Evolutionary conservation across 2,888 invertebrate species (phyloP), one percentile per base, ranked within the genome.

Genomic region (Melinaea marsaeus): DNA sequence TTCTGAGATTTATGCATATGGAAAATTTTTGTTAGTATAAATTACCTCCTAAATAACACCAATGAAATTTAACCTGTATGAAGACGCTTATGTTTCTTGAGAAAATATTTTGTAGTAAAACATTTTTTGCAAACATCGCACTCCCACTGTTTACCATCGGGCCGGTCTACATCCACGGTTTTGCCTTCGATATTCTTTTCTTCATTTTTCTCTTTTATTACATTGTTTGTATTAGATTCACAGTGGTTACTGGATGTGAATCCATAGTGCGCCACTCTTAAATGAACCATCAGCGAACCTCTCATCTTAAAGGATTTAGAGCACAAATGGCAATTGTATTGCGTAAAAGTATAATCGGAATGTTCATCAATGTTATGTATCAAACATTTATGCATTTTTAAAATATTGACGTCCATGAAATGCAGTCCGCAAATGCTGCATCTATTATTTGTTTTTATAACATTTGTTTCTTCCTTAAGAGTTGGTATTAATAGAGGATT

Each of bases 61-160:
- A 86, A 86, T 80, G 51, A 80, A 71, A 80, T 83, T 83, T 89
- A 87, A 95, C 95, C 95, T 84, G 95, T 95, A 83, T 97, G 97
- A 66, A 97, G 91, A 71, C 96, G 92, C 85, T 96, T 96, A 81
- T 97, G 97, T 84, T 97, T 97, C 85, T 96, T 96, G 71, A 97
- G 86, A 79, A 97, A 97, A 88, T 97, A 96, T 84, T 97, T 97
- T 2, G 96, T 97, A 0, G 96, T 96, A 79, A 97, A 97, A 83
- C 94, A 92, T 89, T 97, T 97, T 62, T 92, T 92, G 82, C 97
- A 97, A 55, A 95, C 94, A 75, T 96, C 95, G 78, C 97, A 97
- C 78, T 95, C 95, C 96, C 96, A 97, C 78, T 95, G 94, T 82
- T 96, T 96, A 60, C 93, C 93, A 69, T 95, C 94, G 72, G 79